Evolutionary conservation across 2,113 vertebrate genomes (phyloP).

Genomic region (Spea multiplicata): DNA sequence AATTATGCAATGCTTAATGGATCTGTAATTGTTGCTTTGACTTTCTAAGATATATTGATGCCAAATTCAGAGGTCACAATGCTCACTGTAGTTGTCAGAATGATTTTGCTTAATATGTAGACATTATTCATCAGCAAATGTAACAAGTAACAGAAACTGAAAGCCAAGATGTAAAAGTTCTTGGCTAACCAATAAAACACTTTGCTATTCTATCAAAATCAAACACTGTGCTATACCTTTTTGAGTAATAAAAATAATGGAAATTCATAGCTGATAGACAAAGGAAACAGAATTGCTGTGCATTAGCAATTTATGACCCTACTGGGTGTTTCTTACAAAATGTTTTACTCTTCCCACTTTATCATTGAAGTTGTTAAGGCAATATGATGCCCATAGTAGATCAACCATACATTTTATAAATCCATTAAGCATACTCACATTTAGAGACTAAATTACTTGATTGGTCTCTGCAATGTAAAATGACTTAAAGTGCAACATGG

Average conservation of each 20-base stretch:
- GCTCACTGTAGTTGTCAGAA: slow-evolving; percentile 5
- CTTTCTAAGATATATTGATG: slow-evolving; percentile 20
- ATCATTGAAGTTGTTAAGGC: too few relatives aligned
- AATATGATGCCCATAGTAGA: too few relatives aligned
- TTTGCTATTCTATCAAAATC: neutral
- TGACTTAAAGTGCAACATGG: neutral
- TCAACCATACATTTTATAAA: too few relatives aligned
- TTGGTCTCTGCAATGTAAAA: neutral
- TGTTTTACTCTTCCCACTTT: too few relatives aligned
- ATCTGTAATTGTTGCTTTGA: slow-evolving; percentile 21
- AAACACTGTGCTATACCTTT: slow-evolving; percentile 6
- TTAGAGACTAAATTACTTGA: neutral
- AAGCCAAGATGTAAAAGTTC: slow-evolving; percentile 24
- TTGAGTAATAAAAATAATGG: too few relatives aligned
- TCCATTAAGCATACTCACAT: neutral
- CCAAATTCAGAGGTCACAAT: slow-evolving; percentile 31
- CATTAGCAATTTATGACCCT: too few relatives aligned
- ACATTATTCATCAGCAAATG: slow-evolving; percentile 16
- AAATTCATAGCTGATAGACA: too few relatives aligned
- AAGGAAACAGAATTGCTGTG: too few relatives aligned
- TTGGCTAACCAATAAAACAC: slow-evolving; percentile 21
- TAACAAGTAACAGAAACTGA: neutral
- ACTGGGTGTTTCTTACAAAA: too few relatives aligned
- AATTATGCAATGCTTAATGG: slow-evolving; percentile 27
- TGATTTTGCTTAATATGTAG: slow-evolving; percentile 12